A percentile compares a stretch with the other conserved stretches of the same genome.
phyloP scores from a whole-genome alignment of 2,888 invertebrate genomes.

The Lypha dubia region DNA sequence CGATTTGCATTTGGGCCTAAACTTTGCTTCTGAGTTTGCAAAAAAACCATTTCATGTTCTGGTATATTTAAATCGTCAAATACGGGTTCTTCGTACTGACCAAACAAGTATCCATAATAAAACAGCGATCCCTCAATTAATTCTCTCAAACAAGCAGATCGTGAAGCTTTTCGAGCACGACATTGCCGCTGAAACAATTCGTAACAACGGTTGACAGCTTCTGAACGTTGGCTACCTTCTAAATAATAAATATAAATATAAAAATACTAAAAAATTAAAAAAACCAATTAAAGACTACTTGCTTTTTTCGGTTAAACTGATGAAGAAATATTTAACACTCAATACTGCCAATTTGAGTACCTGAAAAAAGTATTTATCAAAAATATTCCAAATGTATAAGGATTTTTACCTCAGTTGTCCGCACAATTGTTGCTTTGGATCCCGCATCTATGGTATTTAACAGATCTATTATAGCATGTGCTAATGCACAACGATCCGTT shows the following conservation, averaged over 20 bases:
- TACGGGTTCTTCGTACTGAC: constrained; percentile 85
- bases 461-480: constrained; percentile 86
- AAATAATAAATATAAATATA: constrained; percentile 5
- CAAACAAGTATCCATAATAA: constrained; percentile 88
- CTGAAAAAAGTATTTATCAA: constrained; percentile 59
- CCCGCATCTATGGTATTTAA: constrained; percentile 88
- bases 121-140: constrained; percentile 90
- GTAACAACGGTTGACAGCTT: constrained; percentile 87
- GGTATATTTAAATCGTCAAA: constrained; percentile 81
- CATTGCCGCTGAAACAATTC: constrained; percentile 87
- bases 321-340: constrained; percentile 90
- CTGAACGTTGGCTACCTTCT: constrained; percentile 87
- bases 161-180: constrained; percentile 86
- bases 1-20: constrained; percentile 87
- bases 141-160: constrained; percentile 89
- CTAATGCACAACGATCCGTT: constrained; percentile 75
- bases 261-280: constrained; percentile 1
- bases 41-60: constrained; percentile 85
- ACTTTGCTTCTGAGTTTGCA: constrained; percentile 91
- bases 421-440: constrained; percentile 85
- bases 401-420: constrained; percentile 85
- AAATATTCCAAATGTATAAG: neutral
- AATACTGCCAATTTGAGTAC: constrained; percentile 88
- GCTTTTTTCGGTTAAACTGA: constrained; percentile 88
- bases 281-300: constrained; percentile 71